Evolutionary conservation across 2,113 vertebrate species (phyloP), one percentile per base, ranked within the genome.

Genomic region (Orthonyx spaldingii): DNA sequence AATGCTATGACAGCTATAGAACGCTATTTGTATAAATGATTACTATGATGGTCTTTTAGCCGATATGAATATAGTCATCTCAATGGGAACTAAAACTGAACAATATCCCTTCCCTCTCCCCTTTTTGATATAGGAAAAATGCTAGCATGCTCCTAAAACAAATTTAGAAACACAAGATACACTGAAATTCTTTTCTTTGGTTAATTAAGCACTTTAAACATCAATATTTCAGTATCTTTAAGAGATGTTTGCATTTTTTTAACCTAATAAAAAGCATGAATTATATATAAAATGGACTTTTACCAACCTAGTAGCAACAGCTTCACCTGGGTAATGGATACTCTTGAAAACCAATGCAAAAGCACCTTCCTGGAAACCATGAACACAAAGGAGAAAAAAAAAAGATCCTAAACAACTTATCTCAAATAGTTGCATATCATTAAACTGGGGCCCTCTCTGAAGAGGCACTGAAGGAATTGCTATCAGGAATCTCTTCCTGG

Each of bases 321-420:
- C 99, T 97, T 99, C 99, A 94, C 98, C 98, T 11, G 99, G 99
- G 93, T 98, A 99, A 96, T 99, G 98, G 69, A 98, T 97, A 78
- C 99, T 99, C 98, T 99, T 99, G 97, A 99, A 99, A 95, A 99
- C 99, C 92, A 99, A 88, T 1, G 99, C 99, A 64, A 99, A 99
- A 63, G 99, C 98, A 6, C 99, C 99, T 97, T 99, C 99, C 99
- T 99, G 92, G 47, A 96, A 97, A 86, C 32, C 35, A 92, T 14
- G 69, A 16, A 65, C 86, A 87, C 14, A 82, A 22, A 84, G 55
- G 11, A 68, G 23, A 9, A 17, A 16, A 21, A 70, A 16, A 32
- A 44, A 15, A 44, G 10, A 56, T 61, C 49, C 53, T 76, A 20
- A 77, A 72, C 24, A 84, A 61, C 19, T 84, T 89, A 94, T 90